Conservation (phyloP, 2,797 vertebrate species). For the Monodelphis domestica region DNA sequence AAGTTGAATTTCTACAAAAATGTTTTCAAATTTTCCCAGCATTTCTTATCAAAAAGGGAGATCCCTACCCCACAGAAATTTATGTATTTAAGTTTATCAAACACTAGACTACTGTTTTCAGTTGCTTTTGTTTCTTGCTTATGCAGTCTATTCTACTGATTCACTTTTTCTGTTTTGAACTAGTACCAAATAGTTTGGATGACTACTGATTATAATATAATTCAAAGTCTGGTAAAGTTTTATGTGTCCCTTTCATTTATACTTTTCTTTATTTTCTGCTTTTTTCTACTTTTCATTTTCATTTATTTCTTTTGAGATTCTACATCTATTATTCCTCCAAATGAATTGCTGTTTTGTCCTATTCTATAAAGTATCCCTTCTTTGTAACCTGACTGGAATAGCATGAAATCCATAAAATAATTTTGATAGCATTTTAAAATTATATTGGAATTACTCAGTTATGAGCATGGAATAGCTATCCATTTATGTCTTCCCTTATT, state of each 20-base stretch:
- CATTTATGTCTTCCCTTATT: not conserved
- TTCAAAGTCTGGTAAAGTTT: not conserved
- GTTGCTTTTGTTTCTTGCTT: not conserved
- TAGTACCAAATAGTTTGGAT: not conserved
- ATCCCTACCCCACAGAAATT: not conserved
- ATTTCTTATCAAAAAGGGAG: not conserved
- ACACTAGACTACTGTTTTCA: not conserved
- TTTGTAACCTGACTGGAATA: not conserved
- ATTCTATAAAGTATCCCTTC: not conserved
- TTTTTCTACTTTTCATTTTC: not conserved
- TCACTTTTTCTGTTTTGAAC: not conserved
- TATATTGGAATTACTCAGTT: not conserved
- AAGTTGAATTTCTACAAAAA: not conserved
- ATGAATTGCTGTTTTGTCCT: not conserved
- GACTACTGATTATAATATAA: not conserved
- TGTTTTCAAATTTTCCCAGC: not conserved
- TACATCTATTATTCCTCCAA: not conserved
- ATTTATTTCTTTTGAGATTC: not conserved
- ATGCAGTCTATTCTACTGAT: not conserved
- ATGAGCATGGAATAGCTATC: not conserved
- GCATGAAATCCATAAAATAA: not conserved
- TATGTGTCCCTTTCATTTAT: not conserved
- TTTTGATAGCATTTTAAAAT: not conserved
- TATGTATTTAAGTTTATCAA: not conserved
- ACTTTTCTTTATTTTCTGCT: not conserved